Conservation (phyloP, 2,888 invertebrate species). For the Drosophila kambysellisi region DNA sequence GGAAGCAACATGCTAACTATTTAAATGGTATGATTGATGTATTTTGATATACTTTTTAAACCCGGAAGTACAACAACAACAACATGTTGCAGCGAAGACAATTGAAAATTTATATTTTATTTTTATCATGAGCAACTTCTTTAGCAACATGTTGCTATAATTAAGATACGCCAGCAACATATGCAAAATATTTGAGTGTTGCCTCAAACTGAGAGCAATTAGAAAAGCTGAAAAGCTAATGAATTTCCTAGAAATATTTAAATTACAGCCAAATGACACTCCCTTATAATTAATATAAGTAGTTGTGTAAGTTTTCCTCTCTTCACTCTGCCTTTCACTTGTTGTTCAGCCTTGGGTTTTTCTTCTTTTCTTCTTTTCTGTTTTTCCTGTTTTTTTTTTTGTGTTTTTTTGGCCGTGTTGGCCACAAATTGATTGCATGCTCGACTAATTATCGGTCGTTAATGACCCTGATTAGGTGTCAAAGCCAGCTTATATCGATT, state of each 20-base stretch:
- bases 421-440: constrained; percentile 60
- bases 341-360: constrained; percentile 22
- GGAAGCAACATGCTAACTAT: constrained; percentile 85
- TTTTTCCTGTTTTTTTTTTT: neutral
- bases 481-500: constrained; percentile 77
- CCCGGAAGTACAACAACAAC: constrained; percentile 5
- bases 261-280: neutral
- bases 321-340: neutral
- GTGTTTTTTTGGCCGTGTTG: constrained; percentile 12
- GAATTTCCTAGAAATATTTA: neutral
- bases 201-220: neutral
- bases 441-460: constrained; percentile 49
- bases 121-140: neutral
- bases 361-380: neutral
- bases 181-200: neutral
- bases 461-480: constrained; percentile 68
- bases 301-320: too few relatives aligned
- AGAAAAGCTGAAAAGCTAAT: neutral
- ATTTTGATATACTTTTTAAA: neutral
- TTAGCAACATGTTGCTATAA: constrained; percentile 9
- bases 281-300: neutral
- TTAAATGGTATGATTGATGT: constrained; percentile 83
- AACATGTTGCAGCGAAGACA: constrained; percentile 6
- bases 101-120: neutral
- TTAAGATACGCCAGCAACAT: constrained; percentile 6